These are phyloP conservation scores for Passer montanus DNA, from an alignment of 2,113 vertebrate species.

Conservation along the genomic window DNA sequence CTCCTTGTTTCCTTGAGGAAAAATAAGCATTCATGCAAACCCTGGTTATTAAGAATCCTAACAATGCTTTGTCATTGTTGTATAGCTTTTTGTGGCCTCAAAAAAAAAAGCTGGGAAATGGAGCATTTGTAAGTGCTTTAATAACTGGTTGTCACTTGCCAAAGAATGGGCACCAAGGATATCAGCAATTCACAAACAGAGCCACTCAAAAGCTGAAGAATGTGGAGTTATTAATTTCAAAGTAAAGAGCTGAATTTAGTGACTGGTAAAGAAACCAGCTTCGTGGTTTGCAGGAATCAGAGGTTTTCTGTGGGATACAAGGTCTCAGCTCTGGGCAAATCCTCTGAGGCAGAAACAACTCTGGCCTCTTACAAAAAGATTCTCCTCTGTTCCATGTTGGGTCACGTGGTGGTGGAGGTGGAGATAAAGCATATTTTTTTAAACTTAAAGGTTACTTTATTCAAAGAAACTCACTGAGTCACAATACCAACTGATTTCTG, in stretches of 20 bases:
- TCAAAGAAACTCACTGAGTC: not conserved
- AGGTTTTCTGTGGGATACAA: not conserved
- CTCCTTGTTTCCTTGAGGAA: not conserved
- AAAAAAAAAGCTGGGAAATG: constrained; percentile 20
- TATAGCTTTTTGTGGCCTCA: not conserved
- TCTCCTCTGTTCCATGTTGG: not conserved
- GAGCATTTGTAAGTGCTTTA: constrained; percentile 18
- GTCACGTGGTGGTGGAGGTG: not conserved
- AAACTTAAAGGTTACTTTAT: not conserved
- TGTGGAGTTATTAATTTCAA: constrained; percentile 16
- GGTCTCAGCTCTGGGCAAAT: not conserved
- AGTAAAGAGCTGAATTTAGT: not conserved
- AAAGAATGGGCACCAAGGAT: constrained; percentile 3
- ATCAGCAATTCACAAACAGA: constrained; percentile 25
- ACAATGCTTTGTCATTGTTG: not conserved
- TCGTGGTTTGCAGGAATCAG: not conserved
- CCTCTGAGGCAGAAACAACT: not conserved
- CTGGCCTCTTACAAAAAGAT: not conserved
- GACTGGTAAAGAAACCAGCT: not conserved
- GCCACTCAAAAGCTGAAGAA: not conserved
- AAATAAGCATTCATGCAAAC: not conserved
- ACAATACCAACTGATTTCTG: not conserved
- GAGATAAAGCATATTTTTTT: not conserved
- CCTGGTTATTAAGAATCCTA: not conserved
- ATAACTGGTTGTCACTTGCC: constrained; percentile 22